Base-by-base conservation (phyloP, 2,113 vertebrate genomes). In the Dinomys branickii region DNA sequence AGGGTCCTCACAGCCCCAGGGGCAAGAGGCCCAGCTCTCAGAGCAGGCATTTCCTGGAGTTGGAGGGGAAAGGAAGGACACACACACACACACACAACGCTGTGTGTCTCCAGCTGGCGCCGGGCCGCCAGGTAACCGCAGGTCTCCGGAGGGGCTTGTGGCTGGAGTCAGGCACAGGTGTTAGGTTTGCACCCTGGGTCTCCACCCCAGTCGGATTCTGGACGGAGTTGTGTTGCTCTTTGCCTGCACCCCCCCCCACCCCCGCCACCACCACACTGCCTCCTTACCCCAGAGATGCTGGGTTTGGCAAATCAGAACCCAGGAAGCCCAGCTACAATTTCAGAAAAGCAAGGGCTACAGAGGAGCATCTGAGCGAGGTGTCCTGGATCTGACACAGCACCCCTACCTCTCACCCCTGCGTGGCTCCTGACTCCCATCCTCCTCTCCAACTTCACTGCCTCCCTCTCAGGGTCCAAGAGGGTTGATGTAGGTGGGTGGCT, bases 341-440 rank as follows among this genome's bases (percentile, higher is more conserved):
- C 59, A 52, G 67, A 30, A 75, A 58, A 84, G 47, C 13, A 5
- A 24, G 56, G 38, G 61, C 14, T 17, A 26, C 1, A 69, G 58
- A 80, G 10, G 4, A 33, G 22, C 4, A 11, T 19, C 3, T 12
- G 52, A 3, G 19, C 58, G 4, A 17, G 8, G 19, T 6, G 20
- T 24, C 54, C 80, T 69, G 14, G 17, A 22, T 41, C 85, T 89
- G 35, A 26, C 0, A 17, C 54, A 52, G 56, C 30, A 38, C 16
- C 12, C 8, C 38, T 35, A 1, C 0, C 41, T n/a, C n/a, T 7
- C 28, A 1, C 35, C 1, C 7, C 13, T 1, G 10, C n/a, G 1
- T 3, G 28, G 2, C n/a, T 33, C 69, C 20, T 9, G 35, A 56
- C 59, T 38, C 35, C 26, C 1, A 0, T 3, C 19, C n/a, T 0